Base-by-base conservation (phyloP, 2,797 vertebrate species). In the Liasis olivaceus region DNA sequence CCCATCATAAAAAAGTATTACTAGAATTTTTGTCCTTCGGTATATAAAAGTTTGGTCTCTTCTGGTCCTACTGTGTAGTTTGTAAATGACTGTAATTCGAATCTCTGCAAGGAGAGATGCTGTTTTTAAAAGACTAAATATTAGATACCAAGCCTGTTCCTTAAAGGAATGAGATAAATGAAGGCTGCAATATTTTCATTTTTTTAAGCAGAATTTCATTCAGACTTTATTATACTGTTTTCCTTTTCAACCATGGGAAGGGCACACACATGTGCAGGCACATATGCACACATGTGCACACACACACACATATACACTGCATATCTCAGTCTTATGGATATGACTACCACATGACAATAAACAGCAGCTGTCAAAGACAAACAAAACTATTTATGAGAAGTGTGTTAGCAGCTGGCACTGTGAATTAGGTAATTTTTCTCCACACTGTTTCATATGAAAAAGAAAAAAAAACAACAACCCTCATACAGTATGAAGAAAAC, bases 41-140 rank as follows among this genome's bases (percentile, higher is more conserved):
- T 72, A 93, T 90, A 90, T 47, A 85, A 89, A 89, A 60, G 11
- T 95, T 90, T 94, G 91, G 54, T 51, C 47, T 94, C 64, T 95
- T 92, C 36, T 93, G 93, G 92, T 87, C 89, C 88, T 94, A 66
- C 54, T 87, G 77, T 90, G 85, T 94, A 93, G 56, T 91, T 58
- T 93, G 81, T n/a, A 89, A n/a, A 84, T 94, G 93, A 89, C 85
- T 89, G 88, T 93, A 94, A 94, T 95, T 92, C 69, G 91, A 95
- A 87, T 17, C 89, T 77, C 54, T 92, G 91, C 56, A 89, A 94
- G 89, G 90, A 92, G 42, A 92, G 89, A 96, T 95, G 88, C 94
- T 94, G 94, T 95, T 96, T 95, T 87, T n/a, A 96, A 96, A 94
- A 72, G 90, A 84, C 94, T 95, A 85, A 89, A 93, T 95, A 95